Evolutionary conservation across 2,797 vertebrate genomes (phyloP).

Genomic region (Microhierax caerulescens): DNA sequence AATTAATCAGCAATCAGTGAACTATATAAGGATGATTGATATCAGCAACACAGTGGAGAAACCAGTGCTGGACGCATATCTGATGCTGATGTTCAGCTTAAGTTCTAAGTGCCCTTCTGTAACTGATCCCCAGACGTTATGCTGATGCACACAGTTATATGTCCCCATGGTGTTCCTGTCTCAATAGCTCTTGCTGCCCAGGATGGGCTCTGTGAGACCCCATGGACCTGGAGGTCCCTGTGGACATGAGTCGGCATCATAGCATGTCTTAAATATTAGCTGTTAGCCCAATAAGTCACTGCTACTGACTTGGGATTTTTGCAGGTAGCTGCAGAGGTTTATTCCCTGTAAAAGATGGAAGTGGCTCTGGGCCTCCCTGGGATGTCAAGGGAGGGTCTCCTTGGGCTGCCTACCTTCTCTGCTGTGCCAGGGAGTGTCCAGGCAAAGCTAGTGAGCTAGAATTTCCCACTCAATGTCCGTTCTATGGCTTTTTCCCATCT

Average conservation of each 20-base stretch:
- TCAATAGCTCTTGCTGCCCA: neutral
- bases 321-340: neutral
- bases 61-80: neutral
- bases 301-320: neutral
- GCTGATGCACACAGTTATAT: neutral
- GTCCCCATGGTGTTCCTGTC: neutral
- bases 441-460: neutral
- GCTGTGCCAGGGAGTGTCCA: neutral
- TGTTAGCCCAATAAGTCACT: neutral
- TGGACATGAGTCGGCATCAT: neutral
- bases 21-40: neutral
- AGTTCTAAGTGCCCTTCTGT: neutral
- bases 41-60: neutral
- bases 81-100: neutral
- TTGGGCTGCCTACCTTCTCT: neutral
- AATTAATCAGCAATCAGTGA: slow-evolving; percentile 43
- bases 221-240: accelerated
- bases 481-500: neutral
- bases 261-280: neutral
- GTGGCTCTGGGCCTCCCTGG: neutral
- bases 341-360: neutral
- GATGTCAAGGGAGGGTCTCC: neutral
- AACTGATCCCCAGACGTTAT: neutral
- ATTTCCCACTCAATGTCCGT: neutral
- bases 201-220: accelerated